A percentile compares a stretch with the other conserved stretches of the same genome.
Conservation (phyloP, 1,140 invertebrate genomes). For the Zaprionus tsacasi region DNA sequence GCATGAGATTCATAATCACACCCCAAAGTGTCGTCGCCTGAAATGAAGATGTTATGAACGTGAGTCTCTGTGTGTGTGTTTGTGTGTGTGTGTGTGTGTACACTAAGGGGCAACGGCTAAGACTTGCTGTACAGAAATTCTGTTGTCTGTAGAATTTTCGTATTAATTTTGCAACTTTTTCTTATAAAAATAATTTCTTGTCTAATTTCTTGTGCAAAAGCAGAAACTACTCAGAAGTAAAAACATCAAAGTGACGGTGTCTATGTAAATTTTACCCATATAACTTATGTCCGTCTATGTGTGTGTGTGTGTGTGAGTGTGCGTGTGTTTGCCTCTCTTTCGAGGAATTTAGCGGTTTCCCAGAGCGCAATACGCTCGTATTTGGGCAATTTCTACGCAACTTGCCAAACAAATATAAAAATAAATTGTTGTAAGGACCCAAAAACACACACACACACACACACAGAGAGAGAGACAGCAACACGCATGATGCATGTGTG, state of each 20-base stretch:
- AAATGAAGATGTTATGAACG: constrained; percentile 53
- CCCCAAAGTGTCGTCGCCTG: constrained; percentile 69
- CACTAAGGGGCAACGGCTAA: background rate
- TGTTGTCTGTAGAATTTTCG: constrained; percentile 8
- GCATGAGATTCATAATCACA: constrained; percentile 73
- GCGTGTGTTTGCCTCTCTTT: constrained; percentile 35
- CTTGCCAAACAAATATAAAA: constrained; percentile 83
- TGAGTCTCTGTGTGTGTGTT: constrained; percentile 8
- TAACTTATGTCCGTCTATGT: background rate
- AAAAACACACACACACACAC: constrained; percentile 21
- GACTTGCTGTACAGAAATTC: constrained; percentile 5
- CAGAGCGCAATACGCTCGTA: constrained; percentile 59
- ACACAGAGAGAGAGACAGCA: constrained; percentile 8
- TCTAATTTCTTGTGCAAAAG: constrained; percentile 51
- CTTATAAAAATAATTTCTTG: constrained; percentile 66
- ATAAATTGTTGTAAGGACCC: constrained; percentile 78
- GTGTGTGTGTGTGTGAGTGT: constrained; percentile 23
- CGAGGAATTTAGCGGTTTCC: constrained; percentile 70
- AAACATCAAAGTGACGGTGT: constrained; percentile 51
- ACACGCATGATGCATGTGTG: constrained; percentile 30
- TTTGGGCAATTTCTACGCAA: constrained; percentile 76
- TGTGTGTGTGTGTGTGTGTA: constrained; percentile 20
- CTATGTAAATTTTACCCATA: background rate
- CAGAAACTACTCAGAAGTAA: constrained; percentile 64
- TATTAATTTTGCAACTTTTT: constrained; percentile 28